Percentiles rank a stretch among this genome's conserved stretches.
phyloP scores from a whole-genome alignment of 1,140 invertebrate species.

The Cotesia glomerata region DNA sequence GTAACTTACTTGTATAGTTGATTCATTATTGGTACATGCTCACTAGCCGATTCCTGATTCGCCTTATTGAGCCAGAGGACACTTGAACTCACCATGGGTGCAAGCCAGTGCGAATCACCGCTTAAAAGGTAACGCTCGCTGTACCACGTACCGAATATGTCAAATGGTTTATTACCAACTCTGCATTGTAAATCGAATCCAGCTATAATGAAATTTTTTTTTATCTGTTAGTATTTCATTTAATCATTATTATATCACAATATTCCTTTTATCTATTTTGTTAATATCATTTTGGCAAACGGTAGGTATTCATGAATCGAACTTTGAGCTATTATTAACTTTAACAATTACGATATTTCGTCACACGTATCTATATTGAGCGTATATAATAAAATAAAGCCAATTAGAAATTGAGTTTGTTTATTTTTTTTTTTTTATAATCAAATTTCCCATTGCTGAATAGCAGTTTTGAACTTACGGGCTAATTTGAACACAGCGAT shows the following conservation, averaged over 20 bases:
- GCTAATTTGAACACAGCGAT: constrained; percentile 84
- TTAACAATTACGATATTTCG: background rate
- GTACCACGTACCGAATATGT: constrained; percentile 90
- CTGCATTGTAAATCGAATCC: constrained; percentile 79
- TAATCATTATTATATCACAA: background rate
- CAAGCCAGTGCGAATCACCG: constrained; percentile 81
- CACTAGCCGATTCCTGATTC: constrained; percentile 79
- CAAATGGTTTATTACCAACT: constrained; percentile 86
- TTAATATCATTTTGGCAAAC: background rate
- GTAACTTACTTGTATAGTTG: constrained; percentile 68
- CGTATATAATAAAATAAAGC: too few species aligned
- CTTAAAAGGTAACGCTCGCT: constrained; percentile 83
- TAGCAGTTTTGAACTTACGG: constrained; percentile 59
- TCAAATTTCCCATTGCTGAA: too few species aligned
- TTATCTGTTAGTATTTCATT: background rate
- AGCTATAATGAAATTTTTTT: constrained; percentile 56
- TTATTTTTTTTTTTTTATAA: background rate
- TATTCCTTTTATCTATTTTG: background rate
- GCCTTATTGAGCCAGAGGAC: constrained; percentile 87
- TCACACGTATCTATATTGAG: too few species aligned
- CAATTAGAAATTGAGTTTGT: background rate
- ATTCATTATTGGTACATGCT: constrained; percentile 82
- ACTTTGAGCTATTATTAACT: background rate
- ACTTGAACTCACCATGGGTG: constrained; percentile 79
- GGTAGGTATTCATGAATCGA: background rate